Percentiles rank a stretch among this genome's conserved stretches.
These are phyloP conservation scores for Helleia helle DNA, from an alignment of 2,888 invertebrate species.

Conservation along the genomic window DNA sequence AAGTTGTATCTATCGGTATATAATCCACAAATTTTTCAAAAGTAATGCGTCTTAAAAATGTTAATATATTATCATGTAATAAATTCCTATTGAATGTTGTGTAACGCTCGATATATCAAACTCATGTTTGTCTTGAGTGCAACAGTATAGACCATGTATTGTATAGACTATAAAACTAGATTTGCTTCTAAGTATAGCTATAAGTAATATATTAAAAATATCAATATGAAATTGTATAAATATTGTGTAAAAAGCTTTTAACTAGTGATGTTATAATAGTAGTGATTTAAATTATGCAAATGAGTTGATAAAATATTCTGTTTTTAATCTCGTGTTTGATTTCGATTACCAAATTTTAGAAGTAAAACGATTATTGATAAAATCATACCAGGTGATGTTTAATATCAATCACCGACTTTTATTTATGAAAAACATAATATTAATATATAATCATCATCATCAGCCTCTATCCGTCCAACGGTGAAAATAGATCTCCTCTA, in stretches of 20 bases:
- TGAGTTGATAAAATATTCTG: conserved; percentile 54
- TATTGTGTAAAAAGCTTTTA: conserved; percentile 16
- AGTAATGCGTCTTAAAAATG: too few species aligned
- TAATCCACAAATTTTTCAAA: too few species aligned
- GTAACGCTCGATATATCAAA: background rate
- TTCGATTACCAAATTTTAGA: conserved; percentile 4
- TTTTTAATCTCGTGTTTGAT: conserved; percentile 38
- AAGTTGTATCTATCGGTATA: too few species aligned
- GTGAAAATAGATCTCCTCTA: too few species aligned
- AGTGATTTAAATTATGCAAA: conserved; percentile 47
- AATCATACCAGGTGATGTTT: too few species aligned
- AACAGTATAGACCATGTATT: background rate
- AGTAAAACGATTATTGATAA: too few species aligned
- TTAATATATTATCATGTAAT: too few species aligned
- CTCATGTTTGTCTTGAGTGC: background rate
- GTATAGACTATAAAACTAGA: background rate
- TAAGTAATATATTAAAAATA: background rate
- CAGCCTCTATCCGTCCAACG: too few species aligned
- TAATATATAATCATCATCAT: too few species aligned
- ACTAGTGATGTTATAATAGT: conserved; percentile 26
- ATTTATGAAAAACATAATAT: too few species aligned
- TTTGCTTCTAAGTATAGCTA: background rate
- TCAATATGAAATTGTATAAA: conserved; percentile 5
- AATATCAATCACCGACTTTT: too few species aligned
- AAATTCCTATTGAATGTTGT: too few species aligned